Conservation (phyloP, 2,797 vertebrate genomes). For the Botia almorhae region DNA sequence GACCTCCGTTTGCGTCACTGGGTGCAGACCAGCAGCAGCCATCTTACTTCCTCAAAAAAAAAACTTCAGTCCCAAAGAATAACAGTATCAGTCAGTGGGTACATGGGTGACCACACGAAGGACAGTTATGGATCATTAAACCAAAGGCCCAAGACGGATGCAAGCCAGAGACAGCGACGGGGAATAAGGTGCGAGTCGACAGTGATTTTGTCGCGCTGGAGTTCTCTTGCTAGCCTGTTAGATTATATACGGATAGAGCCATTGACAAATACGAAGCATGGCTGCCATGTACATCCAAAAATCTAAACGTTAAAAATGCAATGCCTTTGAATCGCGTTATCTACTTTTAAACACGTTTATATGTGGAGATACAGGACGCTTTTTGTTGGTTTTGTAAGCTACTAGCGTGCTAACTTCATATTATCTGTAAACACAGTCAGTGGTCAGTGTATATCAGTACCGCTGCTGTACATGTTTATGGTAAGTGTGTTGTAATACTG, state of each 20-base stretch:
- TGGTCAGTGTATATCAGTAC: background rate
- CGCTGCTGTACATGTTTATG: background rate
- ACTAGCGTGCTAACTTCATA: background rate
- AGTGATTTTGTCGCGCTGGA: background rate
- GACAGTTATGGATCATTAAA: slow-evolving; percentile 42
- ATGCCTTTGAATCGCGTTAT: too few species aligned
- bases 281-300: background rate
- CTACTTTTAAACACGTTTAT: background rate
- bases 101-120: slow-evolving; percentile 10
- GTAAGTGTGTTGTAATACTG: too few species aligned
- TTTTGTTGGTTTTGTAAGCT: background rate
- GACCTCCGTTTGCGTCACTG: slow-evolving; percentile 75
- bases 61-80: slow-evolving; percentile 74
- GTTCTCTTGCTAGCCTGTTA: slow-evolving; percentile 4
- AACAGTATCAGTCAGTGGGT: slow-evolving; percentile 28
- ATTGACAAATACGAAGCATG: background rate
- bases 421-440: slow-evolving; percentile 9
- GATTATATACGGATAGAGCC: background rate
- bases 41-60: slow-evolving; percentile 79
- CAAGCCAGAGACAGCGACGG: background rate
- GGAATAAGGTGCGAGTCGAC: slow-evolving; percentile 34
- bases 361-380: background rate
- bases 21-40: slow-evolving; percentile 77
- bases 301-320: background rate
- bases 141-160: background rate